Conservation (phyloP, 2,888 invertebrate genomes). For the Eudasyphora cyanicolor region DNA sequence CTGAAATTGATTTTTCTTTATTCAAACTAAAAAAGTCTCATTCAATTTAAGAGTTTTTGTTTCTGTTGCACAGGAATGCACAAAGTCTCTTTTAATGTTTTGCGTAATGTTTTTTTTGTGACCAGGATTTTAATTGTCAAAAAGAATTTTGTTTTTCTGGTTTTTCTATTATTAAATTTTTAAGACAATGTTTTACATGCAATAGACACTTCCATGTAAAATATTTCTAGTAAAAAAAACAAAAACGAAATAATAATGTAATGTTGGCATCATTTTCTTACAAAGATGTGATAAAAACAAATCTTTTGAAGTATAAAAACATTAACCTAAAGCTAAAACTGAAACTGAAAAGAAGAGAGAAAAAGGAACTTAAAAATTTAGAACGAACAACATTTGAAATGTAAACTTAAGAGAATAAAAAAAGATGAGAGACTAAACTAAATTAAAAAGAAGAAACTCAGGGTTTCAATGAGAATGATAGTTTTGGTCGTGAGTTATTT, state of each 20-base stretch:
- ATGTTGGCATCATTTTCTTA: conserved; percentile 28
- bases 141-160: neutral
- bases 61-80: neutral
- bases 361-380: conserved; percentile 33
- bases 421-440: neutral
- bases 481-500: conserved; percentile 96
- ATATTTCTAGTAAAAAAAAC: neutral
- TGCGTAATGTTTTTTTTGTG: neutral
- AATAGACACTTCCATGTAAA: conserved; percentile 6
- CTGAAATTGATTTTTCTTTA: neutral
- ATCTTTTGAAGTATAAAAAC: conserved; percentile 53
- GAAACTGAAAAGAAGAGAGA: conserved; percentile 47
- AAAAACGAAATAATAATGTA: neutral
- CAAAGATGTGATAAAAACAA: conserved; percentile 49
- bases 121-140: neutral
- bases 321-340: conserved; percentile 60
- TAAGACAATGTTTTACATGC: neutral
- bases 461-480: conserved; percentile 94
- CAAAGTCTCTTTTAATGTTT: conserved; percentile 5
- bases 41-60: neutral
- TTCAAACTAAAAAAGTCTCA: conserved; percentile 5
- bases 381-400: conserved; percentile 33
- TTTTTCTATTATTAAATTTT: neutral
- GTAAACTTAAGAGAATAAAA: conserved; percentile 29
- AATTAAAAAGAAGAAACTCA: conserved; percentile 79